Percentiles rank a stretch among this genome's conserved stretches.
Conservation (phyloP, 2,888 invertebrate species). For the Drosophila fungiperda region DNA sequence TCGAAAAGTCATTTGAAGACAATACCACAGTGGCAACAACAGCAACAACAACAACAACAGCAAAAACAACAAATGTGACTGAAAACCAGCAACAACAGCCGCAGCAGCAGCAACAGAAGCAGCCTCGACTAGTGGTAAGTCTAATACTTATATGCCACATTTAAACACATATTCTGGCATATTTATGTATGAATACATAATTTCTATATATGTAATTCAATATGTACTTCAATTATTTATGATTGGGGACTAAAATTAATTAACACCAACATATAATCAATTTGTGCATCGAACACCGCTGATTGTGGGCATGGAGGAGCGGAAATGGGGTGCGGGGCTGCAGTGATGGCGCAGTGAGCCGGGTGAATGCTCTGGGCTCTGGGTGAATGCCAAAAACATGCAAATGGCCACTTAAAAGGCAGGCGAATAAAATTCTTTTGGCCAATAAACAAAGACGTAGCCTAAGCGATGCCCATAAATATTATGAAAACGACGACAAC, state of each 20-base stretch:
- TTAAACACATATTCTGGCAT: not conserved
- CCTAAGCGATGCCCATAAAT: slow-evolving; percentile 47
- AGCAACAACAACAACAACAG: slow-evolving; percentile 21
- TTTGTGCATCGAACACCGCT: slow-evolving; percentile 5
- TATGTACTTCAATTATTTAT: slow-evolving; percentile 37
- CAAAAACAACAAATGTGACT: slow-evolving; percentile 22
- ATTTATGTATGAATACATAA: not conserved
- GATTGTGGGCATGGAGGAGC: not conserved
- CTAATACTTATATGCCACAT: slow-evolving; percentile 9
- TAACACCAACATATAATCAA: slow-evolving; percentile 54
- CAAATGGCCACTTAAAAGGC: slow-evolving; percentile 69
- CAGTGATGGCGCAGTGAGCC: not conserved
- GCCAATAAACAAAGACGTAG: slow-evolving; percentile 69
- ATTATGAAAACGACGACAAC: slow-evolving; percentile 23
- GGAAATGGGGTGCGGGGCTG: not conserved
- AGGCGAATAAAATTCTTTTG: slow-evolving; percentile 55
- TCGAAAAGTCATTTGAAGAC: slow-evolving; percentile 88
- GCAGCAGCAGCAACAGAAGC: slow-evolving; percentile 5
- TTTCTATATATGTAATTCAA: not conserved
- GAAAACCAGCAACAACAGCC: slow-evolving; percentile 33
- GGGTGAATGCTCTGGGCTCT: slow-evolving; percentile 20
- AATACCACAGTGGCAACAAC: slow-evolving; percentile 65
- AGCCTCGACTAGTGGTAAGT: slow-evolving; percentile 53
- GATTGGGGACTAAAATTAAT: slow-evolving; percentile 56
- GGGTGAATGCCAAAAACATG: slow-evolving; percentile 64